These are phyloP conservation scores for Hypsibius dujardini DNA, from an alignment of 1,140 invertebrate genomes.

Conservation along the genomic window DNA sequence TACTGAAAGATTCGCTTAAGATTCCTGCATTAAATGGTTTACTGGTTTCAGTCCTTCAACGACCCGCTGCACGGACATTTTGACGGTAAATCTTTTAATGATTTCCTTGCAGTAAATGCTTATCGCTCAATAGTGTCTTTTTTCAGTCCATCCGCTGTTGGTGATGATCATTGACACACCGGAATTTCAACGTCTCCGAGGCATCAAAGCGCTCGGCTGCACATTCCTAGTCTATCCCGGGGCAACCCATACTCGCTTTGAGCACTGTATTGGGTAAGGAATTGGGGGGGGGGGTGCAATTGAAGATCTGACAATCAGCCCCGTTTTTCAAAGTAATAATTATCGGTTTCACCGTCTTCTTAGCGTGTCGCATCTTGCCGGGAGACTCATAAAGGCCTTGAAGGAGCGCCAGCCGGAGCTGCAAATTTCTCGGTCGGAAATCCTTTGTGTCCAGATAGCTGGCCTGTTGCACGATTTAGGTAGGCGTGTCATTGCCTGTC, in stretches of 20 bases:
- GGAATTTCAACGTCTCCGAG: conserved; percentile 43
- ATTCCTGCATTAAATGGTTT: too few relatives aligned
- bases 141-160: conserved; percentile 30
- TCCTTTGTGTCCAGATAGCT: conserved; percentile 42
- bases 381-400: conserved; percentile 23
- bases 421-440: conserved; percentile 32
- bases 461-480: conserved; percentile 50
- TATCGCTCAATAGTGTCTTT: too few relatives aligned
- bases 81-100: background rate
- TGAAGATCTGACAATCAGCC: too few relatives aligned
- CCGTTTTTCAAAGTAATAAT: too few relatives aligned
- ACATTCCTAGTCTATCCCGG: conserved; percentile 41
- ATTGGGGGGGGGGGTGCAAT: too few relatives aligned
- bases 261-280: conserved; percentile 41
- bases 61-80: background rate
- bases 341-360: too few relatives aligned
- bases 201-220: conserved; percentile 41
- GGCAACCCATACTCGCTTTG: conserved; percentile 42
- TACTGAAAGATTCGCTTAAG: too few relatives aligned
- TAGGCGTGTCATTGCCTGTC: conserved; percentile 9
- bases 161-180: conserved; percentile 43
- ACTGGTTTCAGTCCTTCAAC: background rate
- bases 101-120: too few relatives aligned
- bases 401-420: conserved; percentile 34
- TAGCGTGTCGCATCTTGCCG: background rate